Evolutionary conservation across 2,888 invertebrate species (phyloP), one percentile per base, ranked within the genome.

Genomic region (Cryptocephalus moraei): DNA sequence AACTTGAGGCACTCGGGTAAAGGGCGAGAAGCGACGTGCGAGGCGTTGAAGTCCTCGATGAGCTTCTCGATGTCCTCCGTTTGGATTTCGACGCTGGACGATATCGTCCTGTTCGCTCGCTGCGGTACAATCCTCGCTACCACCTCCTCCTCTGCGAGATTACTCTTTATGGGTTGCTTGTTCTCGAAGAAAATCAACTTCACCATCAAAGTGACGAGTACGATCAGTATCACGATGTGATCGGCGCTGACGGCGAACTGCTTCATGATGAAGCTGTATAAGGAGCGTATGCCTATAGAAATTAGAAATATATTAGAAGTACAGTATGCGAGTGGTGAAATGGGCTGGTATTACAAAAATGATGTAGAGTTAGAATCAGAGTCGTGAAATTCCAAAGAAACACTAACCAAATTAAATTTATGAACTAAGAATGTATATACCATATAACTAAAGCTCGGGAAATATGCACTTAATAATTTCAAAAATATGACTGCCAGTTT

Each of bases 121-220:
- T 49, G 51, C 38, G 55, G 48, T 32, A 45, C 50, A 32, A 14
- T 51, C 33, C 51, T 51, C 2, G 32, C 38, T 12, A 39, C 43
- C 32, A 33, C 41, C 44, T 55, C 54, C 14, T 50, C 51, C 38
- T 59, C 50, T 31, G 45, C 49, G 31, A 59, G 43, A n/a, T 57
- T 52, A 13, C 56, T 56, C 40, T 36, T 52, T 31, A 61, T 49
- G 48, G 59, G 54, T 10, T 60, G 60, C 41, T 59, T 82, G 59
- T 85, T 84, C 67, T 93, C 93, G 61, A 91, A 91, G 71, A 91
- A 91, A 49, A 92, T 79, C 64, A 92, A 93, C 71, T 94, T 93
- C 33, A 92, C 77, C 38, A 88, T 84, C 47, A 94, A 72, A n/a
- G 90, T 87, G 43, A 88, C 75, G 1, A 91, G 75, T 32, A 94